Base-by-base conservation (phyloP, 2,888 invertebrate species). In the Congeria kusceri region DNA sequence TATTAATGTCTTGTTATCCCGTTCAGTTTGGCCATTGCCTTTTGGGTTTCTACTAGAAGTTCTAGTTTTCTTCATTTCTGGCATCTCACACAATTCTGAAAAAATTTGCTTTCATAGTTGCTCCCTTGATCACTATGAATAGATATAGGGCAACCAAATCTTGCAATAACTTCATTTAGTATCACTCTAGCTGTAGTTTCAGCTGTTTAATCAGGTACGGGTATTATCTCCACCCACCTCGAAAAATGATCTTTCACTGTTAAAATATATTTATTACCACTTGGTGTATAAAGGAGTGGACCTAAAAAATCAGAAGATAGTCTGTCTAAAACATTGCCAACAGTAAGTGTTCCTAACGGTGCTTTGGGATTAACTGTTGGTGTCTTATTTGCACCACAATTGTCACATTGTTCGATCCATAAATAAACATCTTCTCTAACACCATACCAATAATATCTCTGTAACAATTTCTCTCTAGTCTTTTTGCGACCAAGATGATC, bases 191-290 rank as follows among this genome's bases (percentile, higher is more conserved):
- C 73, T 47, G 61, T 58, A 0, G 80, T 85, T n/a, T 47, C 23
- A 15, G 81, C 78, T 23, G 76, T 77, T 53, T 82, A 77, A 46
- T 85, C 79, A 13, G 73, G 71, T 13, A 84, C 59, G 15, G 83
- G 64, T 20, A 79, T 58, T 39, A 74, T 39, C 23, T 82, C 81
- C 3, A 63, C 64, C 84, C 84, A 82, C 46, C 74, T 84, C 18
- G 63, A 71, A 46, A 86, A 85, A 61, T 76, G 57, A 47, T 86
- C 83, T 3, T 64, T 81, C 1, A 82, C 74, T 2, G 77, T 67
- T 53, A 86, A 58, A n/a, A 85, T 75, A 65, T 76, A 86, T 25
- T 64, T 49, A 46, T 85, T 86, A 27, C 74, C 81, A n/a, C 75
- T 69, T 13, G 47, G 69, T 7, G 84, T 75, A 13, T 13, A 32